Evolutionary conservation across 2,113 vertebrate genomes (phyloP).

Genomic region (Acrocephalus arundinaceus): DNA sequence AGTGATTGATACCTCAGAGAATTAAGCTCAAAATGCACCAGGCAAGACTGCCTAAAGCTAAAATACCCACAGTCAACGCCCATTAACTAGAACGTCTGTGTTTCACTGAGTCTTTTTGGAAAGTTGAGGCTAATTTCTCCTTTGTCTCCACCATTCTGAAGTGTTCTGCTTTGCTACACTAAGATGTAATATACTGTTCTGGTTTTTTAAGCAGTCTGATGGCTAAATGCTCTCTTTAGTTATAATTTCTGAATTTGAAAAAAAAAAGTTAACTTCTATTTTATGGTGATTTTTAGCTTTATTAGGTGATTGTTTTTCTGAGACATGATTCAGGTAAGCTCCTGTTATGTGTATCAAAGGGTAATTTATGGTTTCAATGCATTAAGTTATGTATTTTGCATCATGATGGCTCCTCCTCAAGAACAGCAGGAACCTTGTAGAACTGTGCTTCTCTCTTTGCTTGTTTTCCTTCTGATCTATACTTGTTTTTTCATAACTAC

Average conservation of each 20-base stretch:
- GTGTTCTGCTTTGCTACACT: neutral
- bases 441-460: neutral
- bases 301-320: neutral
- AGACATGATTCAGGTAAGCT: neutral
- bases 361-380: neutral
- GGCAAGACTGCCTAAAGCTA: neutral
- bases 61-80: slow-evolving; percentile 9
- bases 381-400: neutral
- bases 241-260: neutral
- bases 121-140: neutral
- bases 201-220: neutral
- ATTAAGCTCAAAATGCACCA: neutral
- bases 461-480: neutral
- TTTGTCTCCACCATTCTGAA: neutral
- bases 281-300: neutral
- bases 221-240: neutral
- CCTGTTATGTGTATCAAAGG: neutral
- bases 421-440: neutral
- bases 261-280: neutral
- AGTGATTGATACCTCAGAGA: slow-evolving; percentile 3
- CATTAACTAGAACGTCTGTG: neutral
- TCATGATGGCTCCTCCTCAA: neutral
- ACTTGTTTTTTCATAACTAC: neutral
- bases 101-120: neutral
- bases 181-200: neutral